phyloP scores from a whole-genome alignment of 2,113 vertebrate species.

The Mesembrinibis cayennensis region DNA sequence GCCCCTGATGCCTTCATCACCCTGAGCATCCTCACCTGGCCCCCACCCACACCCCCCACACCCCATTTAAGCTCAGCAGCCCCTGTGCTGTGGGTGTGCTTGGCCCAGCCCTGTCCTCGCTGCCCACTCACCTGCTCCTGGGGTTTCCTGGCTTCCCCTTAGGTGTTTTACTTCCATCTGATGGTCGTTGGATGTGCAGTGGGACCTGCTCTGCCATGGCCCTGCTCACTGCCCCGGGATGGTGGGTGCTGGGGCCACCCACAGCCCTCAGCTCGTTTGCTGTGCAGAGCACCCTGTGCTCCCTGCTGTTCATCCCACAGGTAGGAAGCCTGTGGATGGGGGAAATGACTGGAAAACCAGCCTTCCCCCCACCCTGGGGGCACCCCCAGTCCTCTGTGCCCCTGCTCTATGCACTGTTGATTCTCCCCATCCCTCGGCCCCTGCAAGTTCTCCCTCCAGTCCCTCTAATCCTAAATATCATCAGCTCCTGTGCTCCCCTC shows the following conservation, averaged over 20 bases:
- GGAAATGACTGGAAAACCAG: background rate
- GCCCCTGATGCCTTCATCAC: background rate
- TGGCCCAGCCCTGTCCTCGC: background rate
- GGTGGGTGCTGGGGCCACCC: background rate
- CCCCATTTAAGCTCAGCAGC: background rate
- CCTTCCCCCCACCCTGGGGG: background rate
- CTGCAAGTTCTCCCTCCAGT: background rate
- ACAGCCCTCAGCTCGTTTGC: background rate
- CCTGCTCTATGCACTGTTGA: too few relatives aligned
- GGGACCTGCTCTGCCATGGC: background rate
- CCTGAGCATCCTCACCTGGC: background rate
- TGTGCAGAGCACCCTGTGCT: background rate
- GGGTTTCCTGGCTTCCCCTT: too few relatives aligned
- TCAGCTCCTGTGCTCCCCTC: background rate
- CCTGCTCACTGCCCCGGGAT: background rate
- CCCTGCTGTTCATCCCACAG: background rate
- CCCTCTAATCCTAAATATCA: background rate
- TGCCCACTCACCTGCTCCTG: background rate
- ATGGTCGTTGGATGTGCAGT: background rate
- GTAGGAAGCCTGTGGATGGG: background rate
- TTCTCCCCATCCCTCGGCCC: background rate
- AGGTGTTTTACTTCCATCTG: background rate
- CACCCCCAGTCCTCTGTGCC: too few relatives aligned
- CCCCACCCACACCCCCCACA: background rate
- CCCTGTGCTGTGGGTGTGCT: background rate